A percentile compares a stretch with the other conserved stretches of the same genome.
Conservation (phyloP, 2,113 vertebrate genomes). For the Ailuropoda melanoleuca region DNA sequence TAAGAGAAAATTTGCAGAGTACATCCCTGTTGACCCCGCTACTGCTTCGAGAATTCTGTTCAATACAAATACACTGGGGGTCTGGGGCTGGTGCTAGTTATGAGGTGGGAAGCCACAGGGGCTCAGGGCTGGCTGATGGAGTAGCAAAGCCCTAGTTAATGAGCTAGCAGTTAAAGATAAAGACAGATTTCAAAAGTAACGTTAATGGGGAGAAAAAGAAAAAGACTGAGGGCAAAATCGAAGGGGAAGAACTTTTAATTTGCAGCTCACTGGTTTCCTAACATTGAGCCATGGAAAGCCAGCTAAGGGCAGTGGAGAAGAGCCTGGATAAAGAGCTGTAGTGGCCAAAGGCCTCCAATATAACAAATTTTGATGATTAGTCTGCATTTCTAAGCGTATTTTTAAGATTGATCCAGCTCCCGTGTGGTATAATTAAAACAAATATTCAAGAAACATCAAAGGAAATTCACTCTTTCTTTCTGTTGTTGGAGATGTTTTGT, state of each 20-base stretch:
- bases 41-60: neutral
- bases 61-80: neutral
- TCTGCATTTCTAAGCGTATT: neutral
- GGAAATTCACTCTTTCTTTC: neutral
- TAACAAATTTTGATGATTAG: neutral
- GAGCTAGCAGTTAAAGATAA: neutral
- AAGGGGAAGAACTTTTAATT: neutral
- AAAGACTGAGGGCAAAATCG: neutral
- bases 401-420: neutral
- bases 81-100: neutral
- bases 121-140: neutral
- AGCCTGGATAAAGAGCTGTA: neutral
- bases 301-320: neutral
- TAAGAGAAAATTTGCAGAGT: neutral
- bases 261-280: neutral
- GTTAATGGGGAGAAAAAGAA: neutral
- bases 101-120: neutral
- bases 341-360: neutral
- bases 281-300: neutral
- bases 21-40: neutral
- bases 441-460: neutral
- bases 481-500: neutral
- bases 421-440: neutral
- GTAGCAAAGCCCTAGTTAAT: neutral
- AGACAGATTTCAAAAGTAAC: constrained; percentile 4